A percentile compares a stretch with the other conserved stretches of the same genome.
phyloP scores from a whole-genome alignment of 2,113 vertebrate species.

The Ictalurus furcatus region DNA sequence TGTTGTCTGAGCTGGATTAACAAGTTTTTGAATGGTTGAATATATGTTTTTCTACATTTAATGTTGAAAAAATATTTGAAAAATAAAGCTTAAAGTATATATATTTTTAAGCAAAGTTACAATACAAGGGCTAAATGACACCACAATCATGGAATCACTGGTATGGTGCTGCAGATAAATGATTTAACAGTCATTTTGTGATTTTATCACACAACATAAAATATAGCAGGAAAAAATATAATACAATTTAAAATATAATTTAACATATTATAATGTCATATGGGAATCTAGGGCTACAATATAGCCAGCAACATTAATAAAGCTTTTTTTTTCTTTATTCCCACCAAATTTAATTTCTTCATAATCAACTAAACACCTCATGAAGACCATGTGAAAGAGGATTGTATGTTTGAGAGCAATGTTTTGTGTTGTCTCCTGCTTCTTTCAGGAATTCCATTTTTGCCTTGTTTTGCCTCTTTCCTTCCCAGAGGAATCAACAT shows the following conservation, averaged over 20 bases:
- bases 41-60: not conserved
- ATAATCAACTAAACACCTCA: too few relatives aligned
- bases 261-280: not conserved
- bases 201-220: not conserved
- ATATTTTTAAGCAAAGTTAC: not conserved
- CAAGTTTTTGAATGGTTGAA: not conserved
- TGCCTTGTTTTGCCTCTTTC: slow-evolving; percentile 46
- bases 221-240: not conserved
- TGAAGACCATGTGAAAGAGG: not conserved
- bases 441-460: slow-evolving; percentile 43
- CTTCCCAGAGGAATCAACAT: slow-evolving; percentile 48
- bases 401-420: not conserved
- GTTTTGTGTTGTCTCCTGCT: slow-evolving; percentile 22
- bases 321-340: not conserved
- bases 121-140: not conserved
- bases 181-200: not conserved
- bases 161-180: not conserved
- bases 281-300: not conserved
- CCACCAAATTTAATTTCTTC: not conserved
- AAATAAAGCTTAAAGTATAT: not conserved
- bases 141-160: not conserved
- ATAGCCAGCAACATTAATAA: not conserved
- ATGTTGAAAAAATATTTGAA: not conserved
- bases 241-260: not conserved
- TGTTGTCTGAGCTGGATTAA: not conserved